A percentile compares a stretch with the other conserved stretches of the same genome.
phyloP scores from a whole-genome alignment of 2,888 invertebrate genomes.

The Cataglyphis albicans region DNA sequence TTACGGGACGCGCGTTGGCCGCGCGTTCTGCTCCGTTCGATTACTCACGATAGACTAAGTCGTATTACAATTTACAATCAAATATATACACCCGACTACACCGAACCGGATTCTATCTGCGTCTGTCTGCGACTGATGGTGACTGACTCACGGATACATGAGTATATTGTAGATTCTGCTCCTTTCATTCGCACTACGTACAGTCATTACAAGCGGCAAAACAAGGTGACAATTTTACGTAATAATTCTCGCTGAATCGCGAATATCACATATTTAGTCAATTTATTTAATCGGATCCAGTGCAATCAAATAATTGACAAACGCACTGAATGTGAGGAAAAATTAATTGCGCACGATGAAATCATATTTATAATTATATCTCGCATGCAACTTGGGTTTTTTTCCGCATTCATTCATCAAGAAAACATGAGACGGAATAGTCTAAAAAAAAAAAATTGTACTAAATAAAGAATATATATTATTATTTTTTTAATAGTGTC shows the following conservation, averaged over 20 bases:
- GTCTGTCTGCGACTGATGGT: neutral
- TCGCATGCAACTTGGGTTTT: neutral
- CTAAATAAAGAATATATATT: neutral
- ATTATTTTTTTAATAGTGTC: neutral
- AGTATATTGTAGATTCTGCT: too few relatives aligned
- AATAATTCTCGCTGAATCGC: neutral
- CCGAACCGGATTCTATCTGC: neutral
- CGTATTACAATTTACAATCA: neutral
- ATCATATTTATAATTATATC: neutral
- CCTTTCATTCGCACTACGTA: neutral
- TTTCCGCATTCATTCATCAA: neutral
- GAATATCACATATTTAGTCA: neutral
- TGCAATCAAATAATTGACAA: slow-evolving; percentile 18
- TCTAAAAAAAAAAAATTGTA: neutral
- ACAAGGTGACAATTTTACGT: neutral
- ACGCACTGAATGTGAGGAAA: neutral
- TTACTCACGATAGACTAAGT: neutral
- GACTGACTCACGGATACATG: neutral
- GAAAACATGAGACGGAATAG: neutral
- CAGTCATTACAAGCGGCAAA: neutral
- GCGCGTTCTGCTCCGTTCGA: slow-evolving; percentile 11
- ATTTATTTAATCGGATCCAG: neutral
- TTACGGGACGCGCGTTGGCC: slow-evolving; percentile 56
- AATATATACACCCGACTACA: neutral
- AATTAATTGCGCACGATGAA: neutral